These are phyloP conservation scores for Alouatta palliata DNA, from an alignment of 2,113 vertebrate genomes.

Conservation along the genomic window DNA sequence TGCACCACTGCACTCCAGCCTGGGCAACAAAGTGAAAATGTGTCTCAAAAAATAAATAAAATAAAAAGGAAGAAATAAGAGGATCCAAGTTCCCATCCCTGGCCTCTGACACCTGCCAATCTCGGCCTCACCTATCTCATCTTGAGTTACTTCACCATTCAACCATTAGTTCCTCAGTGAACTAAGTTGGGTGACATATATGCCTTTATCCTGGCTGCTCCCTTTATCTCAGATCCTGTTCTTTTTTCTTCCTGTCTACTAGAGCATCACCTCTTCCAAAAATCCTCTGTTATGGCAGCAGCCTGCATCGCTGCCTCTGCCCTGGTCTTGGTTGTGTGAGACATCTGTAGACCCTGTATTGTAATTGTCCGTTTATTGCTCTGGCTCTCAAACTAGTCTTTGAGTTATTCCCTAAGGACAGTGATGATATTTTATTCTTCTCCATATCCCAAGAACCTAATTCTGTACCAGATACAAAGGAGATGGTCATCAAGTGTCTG, in stretches of 20 bases:
- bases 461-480: neutral
- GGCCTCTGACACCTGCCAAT: neutral
- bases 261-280: neutral
- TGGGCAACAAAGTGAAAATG: no score
- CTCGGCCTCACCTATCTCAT: neutral
- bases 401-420: neutral
- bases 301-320: neutral
- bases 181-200: neutral
- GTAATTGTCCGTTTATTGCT: neutral
- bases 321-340: neutral
- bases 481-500: neutral
- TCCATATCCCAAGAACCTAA: neutral
- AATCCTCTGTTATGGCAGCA: neutral
- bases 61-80: neutral
- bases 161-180: neutral
- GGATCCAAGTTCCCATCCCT: neutral
- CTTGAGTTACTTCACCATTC: neutral
- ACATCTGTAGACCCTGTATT: neutral
- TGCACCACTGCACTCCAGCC: no score
- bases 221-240: neutral
- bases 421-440: neutral
- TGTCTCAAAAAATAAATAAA: no score
- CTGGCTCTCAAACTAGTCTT: neutral
- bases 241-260: neutral
- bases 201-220: neutral